Conservation (phyloP, 2,888 invertebrate species). For the Pediacus dermestoides region DNA sequence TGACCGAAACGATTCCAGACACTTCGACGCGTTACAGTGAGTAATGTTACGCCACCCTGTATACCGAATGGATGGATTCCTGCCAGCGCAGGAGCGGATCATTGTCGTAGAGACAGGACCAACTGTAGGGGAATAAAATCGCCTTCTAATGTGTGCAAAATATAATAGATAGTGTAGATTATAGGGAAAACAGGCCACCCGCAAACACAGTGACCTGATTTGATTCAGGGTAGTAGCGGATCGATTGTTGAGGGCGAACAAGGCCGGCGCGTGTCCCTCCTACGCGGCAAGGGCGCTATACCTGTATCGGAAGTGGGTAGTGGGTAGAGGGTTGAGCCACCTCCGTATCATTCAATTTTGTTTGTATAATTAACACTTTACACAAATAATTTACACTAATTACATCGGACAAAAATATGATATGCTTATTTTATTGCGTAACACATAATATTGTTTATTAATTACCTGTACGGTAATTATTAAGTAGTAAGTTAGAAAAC, state of each 20-base stretch:
- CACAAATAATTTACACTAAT: background rate
- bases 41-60: no score
- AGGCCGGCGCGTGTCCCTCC: constrained; percentile 50
- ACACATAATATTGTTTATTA: constrained; percentile 1
- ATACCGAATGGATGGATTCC: no score
- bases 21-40: no score
- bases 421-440: background rate
- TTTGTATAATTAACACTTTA: constrained; percentile 1
- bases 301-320: constrained; percentile 37
- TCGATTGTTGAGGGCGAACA: constrained; percentile 48
- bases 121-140: no score
- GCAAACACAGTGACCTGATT: constrained; percentile 52
- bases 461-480: no score
- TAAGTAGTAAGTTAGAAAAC: background rate
- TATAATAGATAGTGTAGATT: constrained; percentile 5
- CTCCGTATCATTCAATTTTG: constrained; percentile 9
- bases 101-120: no score
- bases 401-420: background rate
- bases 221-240: constrained; percentile 43
- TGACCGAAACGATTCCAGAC: no score
- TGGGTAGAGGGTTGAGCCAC: constrained; percentile 21
- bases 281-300: constrained; percentile 46
- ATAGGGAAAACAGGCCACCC: constrained; percentile 44
- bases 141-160: constrained; percentile 6
- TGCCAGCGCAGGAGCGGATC: no score